Conservation (phyloP, 2,113 vertebrate species). For the Gymnogyps californianus region DNA sequence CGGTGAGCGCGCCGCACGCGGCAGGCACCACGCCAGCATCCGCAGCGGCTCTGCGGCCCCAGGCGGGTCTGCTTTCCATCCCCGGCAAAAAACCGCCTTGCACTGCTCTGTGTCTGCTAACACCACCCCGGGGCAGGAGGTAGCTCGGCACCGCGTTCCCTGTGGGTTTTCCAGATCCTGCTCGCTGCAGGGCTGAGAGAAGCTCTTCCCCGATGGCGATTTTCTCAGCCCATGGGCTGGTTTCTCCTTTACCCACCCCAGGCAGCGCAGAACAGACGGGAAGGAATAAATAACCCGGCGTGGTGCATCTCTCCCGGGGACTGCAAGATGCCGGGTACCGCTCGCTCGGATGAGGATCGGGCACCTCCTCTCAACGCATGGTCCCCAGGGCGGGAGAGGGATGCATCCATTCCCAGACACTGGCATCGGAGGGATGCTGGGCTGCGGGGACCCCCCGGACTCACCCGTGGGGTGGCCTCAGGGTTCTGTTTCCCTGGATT, state of each 20-base stretch:
- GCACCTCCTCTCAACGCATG: rapidly evolving
- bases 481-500: not conserved
- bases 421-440: not conserved
- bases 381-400: not conserved
- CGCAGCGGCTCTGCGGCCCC: not conserved
- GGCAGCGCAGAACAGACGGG: not conserved
- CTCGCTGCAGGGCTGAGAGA: not conserved
- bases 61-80: not conserved
- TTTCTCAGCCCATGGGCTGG: not conserved
- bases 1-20: rapidly evolving
- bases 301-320: not conserved
- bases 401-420: rapidly evolving
- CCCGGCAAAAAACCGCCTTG: rapidly evolving
- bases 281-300: not conserved
- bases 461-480: not conserved
- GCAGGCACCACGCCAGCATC: not conserved
- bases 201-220: not conserved
- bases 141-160: rapidly evolving
- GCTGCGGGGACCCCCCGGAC: rapidly evolving
- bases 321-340: rapidly evolving
- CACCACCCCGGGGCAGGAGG: not conserved
- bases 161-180: rapidly evolving
- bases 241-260: not conserved
- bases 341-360: rapidly evolving
- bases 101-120: not conserved